A percentile compares a stretch with the other conserved stretches of the same genome.
Conservation (phyloP, 2,888 invertebrate genomes). For the Halictus ligatus region DNA sequence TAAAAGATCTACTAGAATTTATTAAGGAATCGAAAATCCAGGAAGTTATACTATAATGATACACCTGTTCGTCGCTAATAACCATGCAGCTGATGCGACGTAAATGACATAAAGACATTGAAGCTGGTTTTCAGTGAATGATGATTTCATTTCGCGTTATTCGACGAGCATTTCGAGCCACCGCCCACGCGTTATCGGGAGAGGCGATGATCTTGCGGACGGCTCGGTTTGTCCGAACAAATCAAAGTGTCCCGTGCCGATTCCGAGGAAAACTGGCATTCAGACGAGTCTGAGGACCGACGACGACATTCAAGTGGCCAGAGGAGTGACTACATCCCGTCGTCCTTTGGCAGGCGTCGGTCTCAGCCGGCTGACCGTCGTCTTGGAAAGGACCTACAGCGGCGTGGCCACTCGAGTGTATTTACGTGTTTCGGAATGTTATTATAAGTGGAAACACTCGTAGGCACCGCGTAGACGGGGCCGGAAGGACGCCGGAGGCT, state of each 20-base stretch:
- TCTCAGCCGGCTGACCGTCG: conserved; percentile 63
- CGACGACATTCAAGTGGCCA: conserved; percentile 64
- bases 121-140: no score
- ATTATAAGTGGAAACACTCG: conserved; percentile 80
- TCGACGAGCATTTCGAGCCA: background rate
- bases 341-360: conserved; percentile 61
- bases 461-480: conserved; percentile 25
- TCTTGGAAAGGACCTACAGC: conserved; percentile 79
- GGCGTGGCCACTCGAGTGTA: conserved; percentile 77
- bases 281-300: conserved; percentile 47
- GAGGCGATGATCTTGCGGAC: background rate
- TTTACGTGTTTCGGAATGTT: conserved; percentile 81
- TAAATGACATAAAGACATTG: no score
- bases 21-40: no score
- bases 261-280: conserved; percentile 32
- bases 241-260: conserved; percentile 36
- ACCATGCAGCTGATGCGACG: no score
- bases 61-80: no score
- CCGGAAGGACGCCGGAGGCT: conserved; percentile 27
- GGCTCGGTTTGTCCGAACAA: conserved; percentile 30
- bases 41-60: no score
- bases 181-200: background rate
- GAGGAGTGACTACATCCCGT: conserved; percentile 50
- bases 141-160: background rate
- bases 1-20: no score